Base-by-base conservation (phyloP, 2,888 invertebrate species). In the Anorthoa munda region DNA sequence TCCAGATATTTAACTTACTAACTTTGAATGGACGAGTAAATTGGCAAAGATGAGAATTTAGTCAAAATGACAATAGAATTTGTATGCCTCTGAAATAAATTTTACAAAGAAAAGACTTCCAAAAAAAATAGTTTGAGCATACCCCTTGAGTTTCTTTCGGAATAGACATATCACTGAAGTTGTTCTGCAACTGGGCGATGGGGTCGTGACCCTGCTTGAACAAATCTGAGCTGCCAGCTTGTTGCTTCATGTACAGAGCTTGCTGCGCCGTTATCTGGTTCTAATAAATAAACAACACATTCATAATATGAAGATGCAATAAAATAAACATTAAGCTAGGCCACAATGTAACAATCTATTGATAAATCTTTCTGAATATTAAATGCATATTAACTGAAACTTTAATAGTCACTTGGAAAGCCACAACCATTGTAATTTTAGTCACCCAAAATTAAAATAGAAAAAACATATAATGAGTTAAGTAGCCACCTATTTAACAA, bases 241-340 rank as follows among this genome's bases (percentile, higher is more conserved):
- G 98, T 91, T 98, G 98, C 94, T 99, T 99, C 94, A 99, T 98
- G 92, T 98, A 99, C 81, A 98, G 97, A 66, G 99, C 98, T 96
- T 99, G 99, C 95, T 99, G 99, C 82, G 98, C 98, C 87, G 98
- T 98, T 86, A 99, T 99, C 97, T 99, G 99, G 95, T 98, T 98
- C 97, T 98, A 93, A 66, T 90, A 55, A 84, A 77, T 66, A 73
- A 68, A 73, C 72, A 75, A 64, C 53, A 64, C 21, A 55, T 67
- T 61, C 48, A 51, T 61, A 78, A 60, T 55, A 78, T 45, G 46
- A 15, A 63, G 15, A 66, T 55, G 21, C 55, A 45, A 56, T 75
- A 66, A 81, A 81, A 81, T 31, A 75, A 55, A 50, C 31, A 51
- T 67, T 31, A 66, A 26, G 39, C 13, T 64, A 64, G 45, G 17